Evolutionary conservation across 2,797 vertebrate genomes (phyloP), one percentile per base, ranked within the genome.

Genomic region (Borostomias antarcticus): DNA sequence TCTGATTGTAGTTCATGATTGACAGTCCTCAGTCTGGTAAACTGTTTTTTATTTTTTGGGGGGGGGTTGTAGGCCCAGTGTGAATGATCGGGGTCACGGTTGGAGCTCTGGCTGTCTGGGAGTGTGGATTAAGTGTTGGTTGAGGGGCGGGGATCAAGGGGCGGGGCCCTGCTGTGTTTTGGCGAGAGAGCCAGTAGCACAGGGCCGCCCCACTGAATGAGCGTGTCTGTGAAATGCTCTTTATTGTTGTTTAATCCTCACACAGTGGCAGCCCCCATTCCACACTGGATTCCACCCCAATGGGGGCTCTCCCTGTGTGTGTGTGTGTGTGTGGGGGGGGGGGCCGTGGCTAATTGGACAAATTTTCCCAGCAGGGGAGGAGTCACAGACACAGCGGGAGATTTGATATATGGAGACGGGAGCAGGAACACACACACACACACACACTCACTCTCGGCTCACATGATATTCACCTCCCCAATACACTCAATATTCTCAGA

Each of bases 311-410:
- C 19, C 47, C 29, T 37, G 19, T 37, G 19, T 37, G 56, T 37
- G 53, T 33, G 53, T 57, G 54, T 21, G 53, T 56, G 53, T 56
- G 28, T 56, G 56, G 23, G 51, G 4, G 50, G 23, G 51, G 90
- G 93, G 93, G 87, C 95, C 89, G 85, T 96, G 90, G 92, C 95
- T 96, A 95, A 98, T 97, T 94, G 95, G 92, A 96, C 95, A 96
- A 96, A 97, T 96, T 95, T 94, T 93, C 96, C 92, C 95, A 95
- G 95, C 94, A 86, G 94, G 95, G 91, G 88, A 89, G 88, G 86
- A 89, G 91, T 92, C 88, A 68, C 92, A 82, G 87, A 79, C 89
- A 74, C 82, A 64, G 90, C 91, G 80, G 89, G 89, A 87, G 84
- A 64, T 82, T 82, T 95, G 94, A 95, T 96, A 91, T 92, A 96